Evolutionary conservation across 2,797 vertebrate species (phyloP).

Genomic region (Eupleurogrammus muticus): DNA sequence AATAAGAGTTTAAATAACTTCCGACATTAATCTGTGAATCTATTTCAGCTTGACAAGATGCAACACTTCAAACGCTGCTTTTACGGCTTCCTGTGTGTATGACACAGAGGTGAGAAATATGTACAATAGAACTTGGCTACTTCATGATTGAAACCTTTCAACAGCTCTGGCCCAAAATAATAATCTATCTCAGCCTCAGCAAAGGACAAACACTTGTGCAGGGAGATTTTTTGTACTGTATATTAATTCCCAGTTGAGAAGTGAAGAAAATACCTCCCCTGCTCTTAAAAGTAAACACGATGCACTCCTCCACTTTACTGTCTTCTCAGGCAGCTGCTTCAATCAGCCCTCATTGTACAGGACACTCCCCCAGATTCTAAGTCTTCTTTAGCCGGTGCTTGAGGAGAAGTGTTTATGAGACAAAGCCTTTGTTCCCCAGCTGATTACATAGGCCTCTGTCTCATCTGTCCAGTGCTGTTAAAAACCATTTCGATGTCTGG

Average conservation of each 20-base stretch:
- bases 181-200: background rate
- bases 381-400: slow-evolving; percentile 1
- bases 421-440: slow-evolving; percentile 23
- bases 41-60: slow-evolving; percentile 6
- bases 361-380: background rate
- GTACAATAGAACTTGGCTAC: slow-evolving; percentile 35
- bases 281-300: slow-evolving; percentile 16
- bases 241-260: slow-evolving; percentile 50
- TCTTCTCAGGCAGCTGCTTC: slow-evolving; percentile 23
- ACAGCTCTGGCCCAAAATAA: no score
- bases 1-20: background rate
- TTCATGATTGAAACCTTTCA: slow-evolving; percentile 38
- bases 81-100: background rate
- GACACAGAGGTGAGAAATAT: slow-evolving; percentile 38
- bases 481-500: slow-evolving; percentile 30
- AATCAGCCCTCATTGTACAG: slow-evolving; percentile 3
- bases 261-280: background rate
- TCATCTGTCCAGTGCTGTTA: slow-evolving; percentile 17
- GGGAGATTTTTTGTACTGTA: slow-evolving; percentile 21
- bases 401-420: slow-evolving; percentile 37
- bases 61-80: slow-evolving; percentile 3
- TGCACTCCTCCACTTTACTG: background rate
- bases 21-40: background rate
- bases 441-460: slow-evolving; percentile 17
- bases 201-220: background rate